Evolutionary conservation across 2,888 invertebrate genomes (phyloP).

Genomic region (Scaptomyza reducta): DNA sequence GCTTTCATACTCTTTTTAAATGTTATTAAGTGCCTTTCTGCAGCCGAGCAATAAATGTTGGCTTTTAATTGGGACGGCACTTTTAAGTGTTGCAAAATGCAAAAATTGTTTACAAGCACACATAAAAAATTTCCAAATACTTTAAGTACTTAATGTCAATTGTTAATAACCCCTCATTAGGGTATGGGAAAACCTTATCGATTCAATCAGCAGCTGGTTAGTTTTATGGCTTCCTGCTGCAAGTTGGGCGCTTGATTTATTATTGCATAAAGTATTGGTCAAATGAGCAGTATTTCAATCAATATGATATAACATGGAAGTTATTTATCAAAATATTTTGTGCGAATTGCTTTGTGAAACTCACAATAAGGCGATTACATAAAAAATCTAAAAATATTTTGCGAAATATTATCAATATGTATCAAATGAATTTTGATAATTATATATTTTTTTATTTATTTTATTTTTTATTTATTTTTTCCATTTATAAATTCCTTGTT

Average conservation of each 20-base stretch:
- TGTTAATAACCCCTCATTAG: not conserved
- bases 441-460: no score
- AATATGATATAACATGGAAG: not conserved
- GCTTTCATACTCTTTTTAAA: slow-evolving; percentile 25
- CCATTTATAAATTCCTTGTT: no score
- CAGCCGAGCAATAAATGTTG: slow-evolving; percentile 1
- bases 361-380: not conserved
- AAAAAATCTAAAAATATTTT: not conserved
- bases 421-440: not conserved
- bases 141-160: not conserved
- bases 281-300: not conserved
- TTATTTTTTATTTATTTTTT: no score
- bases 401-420: not conserved
- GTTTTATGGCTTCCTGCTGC: not conserved
- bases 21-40: not conserved
- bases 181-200: not conserved
- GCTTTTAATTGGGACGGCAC: slow-evolving; percentile 6
- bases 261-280: not conserved
- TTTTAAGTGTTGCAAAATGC: not conserved
- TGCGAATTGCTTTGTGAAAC: not conserved
- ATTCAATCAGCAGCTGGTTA: not conserved
- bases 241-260: slow-evolving; percentile 20
- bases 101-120: not conserved
- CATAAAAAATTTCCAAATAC: not conserved
- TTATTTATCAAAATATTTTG: not conserved